Evolutionary conservation across 2,113 vertebrate genomes (phyloP), one percentile per base, ranked within the genome.

Genomic region (Cryptomyrus ogoouensis): DNA sequence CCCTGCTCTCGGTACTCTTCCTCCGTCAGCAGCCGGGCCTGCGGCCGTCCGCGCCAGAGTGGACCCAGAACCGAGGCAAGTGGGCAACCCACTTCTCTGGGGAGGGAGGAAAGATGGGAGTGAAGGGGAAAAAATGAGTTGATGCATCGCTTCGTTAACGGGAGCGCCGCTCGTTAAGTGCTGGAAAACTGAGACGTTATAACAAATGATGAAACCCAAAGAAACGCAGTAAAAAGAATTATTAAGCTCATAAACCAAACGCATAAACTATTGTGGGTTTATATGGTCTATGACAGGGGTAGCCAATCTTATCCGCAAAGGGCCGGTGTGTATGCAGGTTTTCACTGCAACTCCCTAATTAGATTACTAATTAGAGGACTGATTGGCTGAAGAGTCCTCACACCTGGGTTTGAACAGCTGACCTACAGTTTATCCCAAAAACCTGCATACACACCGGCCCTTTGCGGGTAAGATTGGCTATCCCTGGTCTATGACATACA

Each of bases 1-100:
- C 93, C 93, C 91, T 97, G 96, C 44, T 97, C 96, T 87, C 91
- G 91, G 90, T 96, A 97, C 39, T 97, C 96, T 0, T 97, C 96
- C 88, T 97, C 97, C 0, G 96, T 97, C 47, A 97, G 95, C 52
- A 92, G 91, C 62, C 89, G 93, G 27, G 91, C 19, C 19, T 44
- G 85, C 1, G 90, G 10, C 2, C 91, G 93, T n/a, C 90, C 91
- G 0, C 91, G 56, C 21, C 91, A 35, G 5, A 91, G 89, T n/a
- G 89, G 35, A 15, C 89, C 49, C 89, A 90, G 27, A 42, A 88
- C 21, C 1, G 24, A 62, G 44, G 2, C 58, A 3, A 96, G 93
- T 87, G 93, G 91, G 3, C 50, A 83, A 91, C 93, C 94, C 27
- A 92, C 88, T 94, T 93, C 95, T 91, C 97, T 97, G 90, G 15